phyloP scores from a whole-genome alignment of 2,888 invertebrate genomes.

The Antitype chi region DNA sequence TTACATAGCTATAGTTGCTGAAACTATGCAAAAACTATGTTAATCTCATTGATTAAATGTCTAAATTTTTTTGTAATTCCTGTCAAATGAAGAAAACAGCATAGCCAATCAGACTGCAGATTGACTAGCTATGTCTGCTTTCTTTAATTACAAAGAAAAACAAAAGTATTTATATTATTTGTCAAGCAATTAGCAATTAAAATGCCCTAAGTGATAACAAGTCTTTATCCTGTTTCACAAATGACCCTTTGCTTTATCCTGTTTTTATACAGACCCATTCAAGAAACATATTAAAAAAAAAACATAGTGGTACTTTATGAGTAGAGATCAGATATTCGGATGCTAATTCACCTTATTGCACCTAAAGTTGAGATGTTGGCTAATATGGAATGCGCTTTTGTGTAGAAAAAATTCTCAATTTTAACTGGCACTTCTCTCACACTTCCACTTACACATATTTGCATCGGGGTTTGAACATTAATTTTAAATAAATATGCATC shows the following conservation, averaged over 20 bases:
- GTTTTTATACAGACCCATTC: constrained; percentile 2
- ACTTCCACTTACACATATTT: no score
- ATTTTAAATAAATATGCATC: no score
- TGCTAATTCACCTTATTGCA: no score
- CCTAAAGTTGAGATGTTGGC: no score
- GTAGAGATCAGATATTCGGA: no score
- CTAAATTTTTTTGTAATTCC: background rate
- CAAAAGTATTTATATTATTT: background rate
- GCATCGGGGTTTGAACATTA: no score
- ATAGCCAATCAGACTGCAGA: background rate
- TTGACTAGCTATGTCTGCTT: no score
- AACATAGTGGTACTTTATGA: no score
- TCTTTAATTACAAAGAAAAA: background rate
- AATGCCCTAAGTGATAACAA: background rate
- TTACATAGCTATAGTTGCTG: background rate
- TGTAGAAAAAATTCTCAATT: no score
- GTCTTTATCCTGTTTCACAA: constrained; percentile 24
- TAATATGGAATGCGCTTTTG: no score
- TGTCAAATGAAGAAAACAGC: background rate
- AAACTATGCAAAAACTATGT: background rate
- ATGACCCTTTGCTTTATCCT: constrained; percentile 15
- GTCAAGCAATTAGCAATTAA: background rate
- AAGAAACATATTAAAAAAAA: background rate
- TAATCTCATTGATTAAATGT: background rate
- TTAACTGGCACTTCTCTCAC: no score